Evolutionary conservation across 1,140 invertebrate species (phyloP).

Genomic region (Chrysomallon squamiferum): DNA sequence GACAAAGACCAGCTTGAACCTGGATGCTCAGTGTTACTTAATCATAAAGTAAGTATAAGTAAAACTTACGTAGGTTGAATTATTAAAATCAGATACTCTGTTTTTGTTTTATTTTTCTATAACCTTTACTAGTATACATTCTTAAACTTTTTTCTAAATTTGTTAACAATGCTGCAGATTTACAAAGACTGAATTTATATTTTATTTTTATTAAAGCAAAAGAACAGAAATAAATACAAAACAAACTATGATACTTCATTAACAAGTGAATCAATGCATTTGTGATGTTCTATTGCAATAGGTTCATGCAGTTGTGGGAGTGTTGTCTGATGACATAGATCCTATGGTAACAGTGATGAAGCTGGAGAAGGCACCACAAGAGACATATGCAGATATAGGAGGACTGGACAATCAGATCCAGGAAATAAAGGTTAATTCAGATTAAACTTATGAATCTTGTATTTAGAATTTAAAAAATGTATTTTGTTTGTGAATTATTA

Average conservation of each 20-base stretch:
- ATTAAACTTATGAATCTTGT: neutral
- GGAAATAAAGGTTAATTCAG: constrained; percentile 83
- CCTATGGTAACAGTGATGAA: constrained; percentile 99
- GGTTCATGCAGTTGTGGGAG: constrained; percentile 97
- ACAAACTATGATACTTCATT: too few species aligned
- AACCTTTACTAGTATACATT: neutral
- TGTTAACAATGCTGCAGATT: too few species aligned
- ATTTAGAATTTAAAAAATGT: neutral
- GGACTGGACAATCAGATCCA: constrained; percentile 99
- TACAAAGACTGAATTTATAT: too few species aligned
- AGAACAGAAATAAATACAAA: too few species aligned
- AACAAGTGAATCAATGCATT: too few species aligned
- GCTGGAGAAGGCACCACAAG: constrained; percentile 98
- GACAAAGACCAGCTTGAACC: constrained; percentile 99
- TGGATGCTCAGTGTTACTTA: constrained; percentile 96
- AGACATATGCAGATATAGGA: constrained; percentile 99
- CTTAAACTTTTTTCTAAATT: too few species aligned
- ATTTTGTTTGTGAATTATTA: neutral
- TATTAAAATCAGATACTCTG: neutral
- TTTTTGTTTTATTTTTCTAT: neutral
- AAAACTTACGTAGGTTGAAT: neutral
- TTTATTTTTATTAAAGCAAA: too few species aligned
- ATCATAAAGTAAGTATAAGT: constrained; percentile 89
- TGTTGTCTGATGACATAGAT: constrained; percentile 98
- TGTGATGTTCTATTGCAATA: constrained; percentile 43